Conservation (phyloP, 2,888 invertebrate genomes). For the Sphaerophoria taeniata region DNA sequence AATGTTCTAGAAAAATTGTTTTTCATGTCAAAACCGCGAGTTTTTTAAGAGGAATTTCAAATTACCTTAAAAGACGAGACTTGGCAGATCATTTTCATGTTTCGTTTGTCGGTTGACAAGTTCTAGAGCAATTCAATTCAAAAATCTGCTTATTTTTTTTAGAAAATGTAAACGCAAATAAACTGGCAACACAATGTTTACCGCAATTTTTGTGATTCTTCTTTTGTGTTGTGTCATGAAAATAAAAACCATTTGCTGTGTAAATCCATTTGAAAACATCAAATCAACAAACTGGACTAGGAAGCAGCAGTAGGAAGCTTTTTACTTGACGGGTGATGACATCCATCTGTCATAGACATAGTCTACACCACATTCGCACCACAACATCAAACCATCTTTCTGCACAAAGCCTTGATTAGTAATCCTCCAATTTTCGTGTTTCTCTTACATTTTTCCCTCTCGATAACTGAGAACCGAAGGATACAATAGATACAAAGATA, state of each 20-base stretch:
- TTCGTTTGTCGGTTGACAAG: too few species aligned
- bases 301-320: neutral
- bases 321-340: slow-evolving; percentile 47
- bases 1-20: too few species aligned
- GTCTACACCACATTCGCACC: slow-evolving; percentile 2
- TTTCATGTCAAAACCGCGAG: too few species aligned
- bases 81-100: too few species aligned
- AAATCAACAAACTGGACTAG: slow-evolving; percentile 39
- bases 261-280: slow-evolving; percentile 39
- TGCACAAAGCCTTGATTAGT: slow-evolving; percentile 50
- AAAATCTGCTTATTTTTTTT: too few species aligned
- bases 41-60: too few species aligned
- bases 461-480: neutral
- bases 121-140: too few species aligned
- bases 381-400: slow-evolving; percentile 24
- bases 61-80: too few species aligned
- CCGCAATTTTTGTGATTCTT: slow-evolving; percentile 5
- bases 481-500: neutral
- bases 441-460: neutral
- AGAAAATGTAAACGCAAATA: neutral
- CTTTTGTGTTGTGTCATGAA: slow-evolving; percentile 42
- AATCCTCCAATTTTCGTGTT: slow-evolving; percentile 15
- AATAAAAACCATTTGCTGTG: slow-evolving; percentile 47
- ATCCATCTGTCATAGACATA: slow-evolving; percentile 32
- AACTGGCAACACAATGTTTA: neutral